Evolutionary conservation across 2,113 vertebrate genomes (phyloP).

Genomic region (Notechis scutatus): DNA sequence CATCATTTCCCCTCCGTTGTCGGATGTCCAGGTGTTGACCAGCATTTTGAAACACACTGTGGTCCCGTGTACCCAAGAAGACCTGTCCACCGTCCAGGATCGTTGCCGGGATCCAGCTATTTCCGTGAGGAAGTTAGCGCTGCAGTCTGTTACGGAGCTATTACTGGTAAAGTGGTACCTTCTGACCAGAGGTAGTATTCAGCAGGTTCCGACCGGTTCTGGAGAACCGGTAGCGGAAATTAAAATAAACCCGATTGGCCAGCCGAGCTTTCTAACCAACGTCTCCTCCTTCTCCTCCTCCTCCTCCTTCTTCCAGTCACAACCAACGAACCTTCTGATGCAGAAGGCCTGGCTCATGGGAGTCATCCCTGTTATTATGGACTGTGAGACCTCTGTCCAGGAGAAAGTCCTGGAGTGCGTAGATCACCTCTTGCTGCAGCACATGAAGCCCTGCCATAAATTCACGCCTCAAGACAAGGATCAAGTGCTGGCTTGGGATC

Average conservation of each 20-base stretch:
- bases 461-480: constrained; percentile 48
- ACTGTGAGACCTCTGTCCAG: constrained; percentile 82
- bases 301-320: constrained; percentile 65
- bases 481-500: constrained; percentile 83
- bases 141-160: constrained; percentile 86
- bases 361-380: constrained; percentile 80
- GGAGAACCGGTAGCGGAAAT: too few relatives aligned
- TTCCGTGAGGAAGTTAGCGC: constrained; percentile 89
- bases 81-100: constrained; percentile 77
- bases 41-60: constrained; percentile 80
- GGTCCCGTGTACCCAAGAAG: constrained; percentile 66
- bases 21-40: constrained; percentile 73
- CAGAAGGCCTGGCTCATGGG: constrained; percentile 87
- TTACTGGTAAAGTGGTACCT: constrained; percentile 74
- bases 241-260: too few relatives aligned
- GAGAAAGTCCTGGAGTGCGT: constrained; percentile 89
- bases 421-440: constrained; percentile 79
- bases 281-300: fast-evolving
- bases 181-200: too few relatives aligned
- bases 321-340: constrained; percentile 63
- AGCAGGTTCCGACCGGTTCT: too few relatives aligned
- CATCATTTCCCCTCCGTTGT: fast-evolving
- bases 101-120: constrained; percentile 85
- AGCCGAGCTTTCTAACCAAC: neutral
- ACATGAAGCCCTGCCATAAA: constrained; percentile 68